Conservation (phyloP, 1,140 invertebrate genomes). For the Phymastichus coffea region DNA sequence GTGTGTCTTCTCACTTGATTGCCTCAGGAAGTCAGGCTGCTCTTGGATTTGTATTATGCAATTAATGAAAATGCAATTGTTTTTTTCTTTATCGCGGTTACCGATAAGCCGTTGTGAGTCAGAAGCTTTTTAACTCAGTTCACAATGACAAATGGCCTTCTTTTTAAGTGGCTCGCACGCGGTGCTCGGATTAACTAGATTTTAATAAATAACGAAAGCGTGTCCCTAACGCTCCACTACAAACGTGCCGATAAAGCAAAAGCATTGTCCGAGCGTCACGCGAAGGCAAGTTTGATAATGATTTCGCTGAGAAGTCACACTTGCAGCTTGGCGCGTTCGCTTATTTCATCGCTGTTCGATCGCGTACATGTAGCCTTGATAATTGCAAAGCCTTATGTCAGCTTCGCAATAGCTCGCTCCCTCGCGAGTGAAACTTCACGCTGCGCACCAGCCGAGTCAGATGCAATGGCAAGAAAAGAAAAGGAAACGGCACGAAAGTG, state of each 20-base stretch:
- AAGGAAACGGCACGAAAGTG: too few species aligned
- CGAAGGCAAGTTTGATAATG: background rate
- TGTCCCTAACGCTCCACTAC: background rate
- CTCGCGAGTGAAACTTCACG: background rate
- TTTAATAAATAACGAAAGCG: background rate
- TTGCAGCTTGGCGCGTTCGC: background rate
- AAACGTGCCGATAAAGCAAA: slow-evolving; percentile 12
- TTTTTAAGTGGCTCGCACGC: background rate
- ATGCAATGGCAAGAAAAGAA: too few species aligned
- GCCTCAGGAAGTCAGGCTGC: too few species aligned
- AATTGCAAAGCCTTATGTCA: slow-evolving; percentile 9
- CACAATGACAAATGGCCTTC: background rate
- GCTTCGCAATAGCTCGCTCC: too few species aligned
- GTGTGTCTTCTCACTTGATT: too few species aligned
- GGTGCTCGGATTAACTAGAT: background rate
- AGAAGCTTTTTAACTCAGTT: too few species aligned
- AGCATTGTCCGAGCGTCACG: background rate
- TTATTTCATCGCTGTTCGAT: slow-evolving; percentile 5
- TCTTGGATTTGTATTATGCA: too few species aligned
- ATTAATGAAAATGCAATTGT: too few species aligned
- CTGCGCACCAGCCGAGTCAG: background rate
- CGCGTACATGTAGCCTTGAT: background rate
- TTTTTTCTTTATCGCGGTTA: too few species aligned
- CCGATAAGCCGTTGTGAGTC: too few species aligned
- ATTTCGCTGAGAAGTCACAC: slow-evolving; percentile 4